These are phyloP conservation scores for Hiodon tergisus DNA, from an alignment of 2,113 vertebrate genomes.

Conservation along the genomic window DNA sequence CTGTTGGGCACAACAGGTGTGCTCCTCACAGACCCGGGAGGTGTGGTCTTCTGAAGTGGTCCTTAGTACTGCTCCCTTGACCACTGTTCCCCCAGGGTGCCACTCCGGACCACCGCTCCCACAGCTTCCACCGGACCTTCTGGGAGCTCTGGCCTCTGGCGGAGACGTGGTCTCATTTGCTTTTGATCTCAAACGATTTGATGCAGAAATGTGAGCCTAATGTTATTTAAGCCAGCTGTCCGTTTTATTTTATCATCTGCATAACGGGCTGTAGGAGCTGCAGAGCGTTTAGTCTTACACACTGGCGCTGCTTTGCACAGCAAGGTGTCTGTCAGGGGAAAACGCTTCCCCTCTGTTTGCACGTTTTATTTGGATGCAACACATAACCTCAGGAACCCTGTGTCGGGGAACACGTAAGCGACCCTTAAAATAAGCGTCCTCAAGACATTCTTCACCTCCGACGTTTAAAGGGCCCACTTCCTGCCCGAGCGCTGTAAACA, in stretches of 20 bases:
- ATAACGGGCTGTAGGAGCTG: background rate
- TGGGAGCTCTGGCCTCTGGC: too few relatives aligned
- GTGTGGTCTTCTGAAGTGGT: too few relatives aligned
- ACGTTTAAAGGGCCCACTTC: constrained; percentile 7
- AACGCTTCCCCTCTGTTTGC: background rate
- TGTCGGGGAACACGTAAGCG: background rate
- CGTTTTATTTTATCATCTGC: background rate
- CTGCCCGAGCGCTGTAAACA: constrained; percentile 28
- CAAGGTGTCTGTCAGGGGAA: background rate
- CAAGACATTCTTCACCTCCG: background rate
- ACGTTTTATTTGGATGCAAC: background rate
- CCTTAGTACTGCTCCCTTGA: too few relatives aligned
- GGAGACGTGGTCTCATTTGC: too few relatives aligned
- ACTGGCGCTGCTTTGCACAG: background rate
- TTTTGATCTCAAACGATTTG: too few relatives aligned
- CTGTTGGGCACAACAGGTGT: too few relatives aligned
- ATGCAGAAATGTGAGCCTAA: too few relatives aligned
- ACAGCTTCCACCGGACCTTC: too few relatives aligned
- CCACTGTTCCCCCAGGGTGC: too few relatives aligned
- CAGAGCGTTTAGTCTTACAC: background rate
- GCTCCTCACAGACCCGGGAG: too few relatives aligned
- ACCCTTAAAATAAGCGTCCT: background rate
- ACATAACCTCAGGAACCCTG: background rate
- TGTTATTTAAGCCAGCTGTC: background rate
- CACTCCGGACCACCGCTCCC: too few relatives aligned